Conservation (phyloP, 2,797 vertebrate genomes). For the Falco cherrug region DNA sequence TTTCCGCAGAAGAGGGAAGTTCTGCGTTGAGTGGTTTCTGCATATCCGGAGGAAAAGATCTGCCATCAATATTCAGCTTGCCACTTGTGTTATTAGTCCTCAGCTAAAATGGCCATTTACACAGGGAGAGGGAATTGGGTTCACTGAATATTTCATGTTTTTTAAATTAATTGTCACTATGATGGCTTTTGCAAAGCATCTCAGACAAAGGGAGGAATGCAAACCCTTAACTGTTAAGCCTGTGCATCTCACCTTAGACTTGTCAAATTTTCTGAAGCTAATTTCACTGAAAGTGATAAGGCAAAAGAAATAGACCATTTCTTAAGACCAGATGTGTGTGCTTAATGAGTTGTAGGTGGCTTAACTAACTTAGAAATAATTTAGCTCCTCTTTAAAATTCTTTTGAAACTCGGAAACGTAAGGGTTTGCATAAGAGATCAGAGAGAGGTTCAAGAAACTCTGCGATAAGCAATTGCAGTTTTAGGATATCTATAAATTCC, state of each 20-base stretch:
- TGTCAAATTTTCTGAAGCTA: not conserved
- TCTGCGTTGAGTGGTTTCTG: not conserved
- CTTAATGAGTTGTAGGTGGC: not conserved
- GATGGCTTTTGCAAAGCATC: not conserved
- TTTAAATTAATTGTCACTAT: not conserved
- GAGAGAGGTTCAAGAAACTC: not conserved
- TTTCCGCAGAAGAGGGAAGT: not conserved
- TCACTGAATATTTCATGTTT: conserved; percentile 48
- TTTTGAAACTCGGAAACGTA: not conserved
- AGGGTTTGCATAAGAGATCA: not conserved
- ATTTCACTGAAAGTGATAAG: not conserved
- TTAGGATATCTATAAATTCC: not conserved
- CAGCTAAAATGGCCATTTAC: not conserved
- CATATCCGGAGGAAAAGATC: not conserved
- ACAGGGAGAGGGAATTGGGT: not conserved
- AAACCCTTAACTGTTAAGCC: not conserved
- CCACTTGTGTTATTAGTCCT: not conserved
- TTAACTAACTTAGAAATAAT: conserved; percentile 15
- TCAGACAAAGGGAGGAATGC: not conserved
- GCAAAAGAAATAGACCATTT: not conserved
- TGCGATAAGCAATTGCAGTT: not conserved
- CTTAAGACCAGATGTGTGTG: not conserved
- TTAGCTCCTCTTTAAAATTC: not conserved
- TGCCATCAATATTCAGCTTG: not conserved
- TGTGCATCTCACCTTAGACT: conserved; percentile 4